Conservation (phyloP, 1,140 invertebrate genomes). For the Philopotamus ludificatus region DNA sequence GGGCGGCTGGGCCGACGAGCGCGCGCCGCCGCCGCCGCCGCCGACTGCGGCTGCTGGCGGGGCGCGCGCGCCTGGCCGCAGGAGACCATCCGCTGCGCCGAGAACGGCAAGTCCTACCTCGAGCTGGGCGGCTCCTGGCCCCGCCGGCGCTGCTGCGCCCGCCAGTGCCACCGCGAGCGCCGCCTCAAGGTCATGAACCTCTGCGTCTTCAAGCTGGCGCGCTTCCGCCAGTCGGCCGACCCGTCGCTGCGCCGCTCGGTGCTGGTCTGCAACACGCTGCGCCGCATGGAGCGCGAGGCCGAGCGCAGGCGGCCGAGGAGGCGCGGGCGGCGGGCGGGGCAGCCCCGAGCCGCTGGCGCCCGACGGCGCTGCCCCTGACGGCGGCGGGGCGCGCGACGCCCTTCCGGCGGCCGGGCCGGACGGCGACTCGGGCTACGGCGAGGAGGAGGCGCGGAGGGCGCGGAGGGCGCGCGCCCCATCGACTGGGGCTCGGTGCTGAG, state of each 20-base stretch:
- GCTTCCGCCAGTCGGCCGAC: constrained; percentile 84
- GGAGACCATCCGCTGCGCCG: constrained; percentile 81
- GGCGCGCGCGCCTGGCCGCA: constrained; percentile 58
- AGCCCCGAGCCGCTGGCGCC: constrained; percentile 51
- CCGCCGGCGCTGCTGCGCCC: constrained; percentile 71
- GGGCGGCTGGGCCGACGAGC: constrained; percentile 32
- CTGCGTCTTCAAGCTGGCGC: constrained; percentile 88
- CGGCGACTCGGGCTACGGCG: constrained; percentile 57
- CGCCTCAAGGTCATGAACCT: constrained; percentile 87
- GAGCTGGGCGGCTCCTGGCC: constrained; percentile 78
- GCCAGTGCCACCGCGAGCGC: constrained; percentile 78
- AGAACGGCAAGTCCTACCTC: constrained; percentile 87
- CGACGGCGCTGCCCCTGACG: constrained; percentile 47
- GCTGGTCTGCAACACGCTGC: constrained; percentile 90
- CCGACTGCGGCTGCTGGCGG: constrained; percentile 52
- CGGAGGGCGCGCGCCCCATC: constrained; percentile 73
- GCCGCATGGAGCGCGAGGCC: constrained; percentile 88
- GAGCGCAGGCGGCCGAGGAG: constrained; percentile 76
- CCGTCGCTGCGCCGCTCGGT: constrained; percentile 89
- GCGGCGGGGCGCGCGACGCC: constrained; percentile 49
- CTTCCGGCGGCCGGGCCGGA: constrained; percentile 54
- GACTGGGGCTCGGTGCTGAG: constrained; percentile 90
- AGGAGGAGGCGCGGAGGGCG: constrained; percentile 78
- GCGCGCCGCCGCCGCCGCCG: constrained; percentile 52
- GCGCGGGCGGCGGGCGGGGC: constrained; percentile 50